phyloP scores from a whole-genome alignment of 2,888 invertebrate genomes.

The Aspidapion aeneum region DNA sequence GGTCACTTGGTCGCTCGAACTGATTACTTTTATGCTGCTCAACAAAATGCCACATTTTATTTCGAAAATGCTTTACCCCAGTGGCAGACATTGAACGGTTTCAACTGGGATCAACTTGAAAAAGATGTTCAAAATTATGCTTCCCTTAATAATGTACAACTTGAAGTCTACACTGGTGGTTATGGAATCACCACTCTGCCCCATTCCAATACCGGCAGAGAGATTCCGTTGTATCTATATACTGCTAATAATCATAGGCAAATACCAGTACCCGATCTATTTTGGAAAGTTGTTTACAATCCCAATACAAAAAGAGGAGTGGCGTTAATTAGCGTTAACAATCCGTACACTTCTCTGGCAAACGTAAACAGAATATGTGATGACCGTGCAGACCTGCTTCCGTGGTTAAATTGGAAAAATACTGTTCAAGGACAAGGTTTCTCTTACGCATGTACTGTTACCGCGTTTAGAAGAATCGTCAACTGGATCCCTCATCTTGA shows the following conservation, averaged over 20 bases:
- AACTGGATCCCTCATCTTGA: slow-evolving; percentile 54
- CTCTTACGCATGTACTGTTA: too few species aligned
- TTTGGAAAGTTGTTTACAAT: slow-evolving; percentile 60
- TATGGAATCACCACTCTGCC: slow-evolving; percentile 57
- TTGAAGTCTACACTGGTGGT: slow-evolving; percentile 53
- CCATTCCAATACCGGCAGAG: slow-evolving; percentile 44
- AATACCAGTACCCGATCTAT: slow-evolving; percentile 55
- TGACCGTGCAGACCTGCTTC: slow-evolving; percentile 54
- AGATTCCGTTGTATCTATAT: slow-evolving; percentile 38
- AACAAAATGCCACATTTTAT: slow-evolving; percentile 59
- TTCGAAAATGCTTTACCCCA: slow-evolving; percentile 65
- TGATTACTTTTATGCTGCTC: slow-evolving; percentile 59
- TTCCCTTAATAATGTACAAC: slow-evolving; percentile 35
- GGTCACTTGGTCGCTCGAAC: slow-evolving; percentile 62
- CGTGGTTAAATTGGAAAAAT: slow-evolving; percentile 57
- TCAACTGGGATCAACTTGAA: slow-evolving; percentile 56
- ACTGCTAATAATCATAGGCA: slow-evolving; percentile 32
- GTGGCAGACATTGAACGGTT: slow-evolving; percentile 61
- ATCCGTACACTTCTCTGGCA: slow-evolving; percentile 48
- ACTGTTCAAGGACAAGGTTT: too few species aligned
- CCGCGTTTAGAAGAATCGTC: slow-evolving; percentile 54
- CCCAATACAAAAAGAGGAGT: slow-evolving; percentile 51
- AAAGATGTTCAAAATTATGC: slow-evolving; percentile 49
- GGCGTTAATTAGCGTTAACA: slow-evolving; percentile 61
- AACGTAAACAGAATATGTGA: slow-evolving; percentile 35